Evolutionary conservation across 2,888 invertebrate species (phyloP), one percentile per base, ranked within the genome.

Genomic region (Blastobasis lacticolella): DNA sequence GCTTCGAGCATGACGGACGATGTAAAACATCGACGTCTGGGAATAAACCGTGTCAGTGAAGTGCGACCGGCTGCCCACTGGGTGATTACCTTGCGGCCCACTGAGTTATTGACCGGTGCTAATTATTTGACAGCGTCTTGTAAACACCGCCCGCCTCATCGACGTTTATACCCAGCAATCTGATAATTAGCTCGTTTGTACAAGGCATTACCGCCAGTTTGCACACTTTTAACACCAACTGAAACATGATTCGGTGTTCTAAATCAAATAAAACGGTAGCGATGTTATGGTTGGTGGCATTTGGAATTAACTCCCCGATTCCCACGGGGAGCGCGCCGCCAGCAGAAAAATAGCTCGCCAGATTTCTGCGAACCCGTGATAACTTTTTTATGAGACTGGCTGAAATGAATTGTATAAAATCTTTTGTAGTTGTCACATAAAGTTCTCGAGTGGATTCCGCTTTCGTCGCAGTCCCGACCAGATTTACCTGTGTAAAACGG

Each of bases 401-500:
- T 23, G 43, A 81, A 84, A 83, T 83, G 81, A 81, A 83, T 84
- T 83, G 80, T 81, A 78, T 78, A 78, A 82, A 82, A 81, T 79
- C 80, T 81, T 82, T 81, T 79, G 78, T 81, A 73, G 71, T 71
- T 81, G 73, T 77, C 78, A 74, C 77, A 75, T 76, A 81, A 82
- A 81, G 75, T 78, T 75, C 74, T 77, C 71, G 62, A 64, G 72
- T 73, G 74, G 75, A 73, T 80, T 73, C 75, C 73, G 73, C 75
- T 81, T 81, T 78, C 76, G 68, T 74, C 74, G 74, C 76, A 71
- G 61, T 72, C 61, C 70, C 69, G 63, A 69, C 66, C 67, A 71
- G 73, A 77, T 82, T 80, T 78, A 75, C 79, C 72, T 70, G 67
- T 75, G 74, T 76, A 73, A 75, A 74, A 75, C 72, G 64, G 67